Percentiles rank a stretch among this genome's conserved stretches.
Conservation (phyloP, 2,113 vertebrate species). For the Cranoglanis bouderius region DNA sequence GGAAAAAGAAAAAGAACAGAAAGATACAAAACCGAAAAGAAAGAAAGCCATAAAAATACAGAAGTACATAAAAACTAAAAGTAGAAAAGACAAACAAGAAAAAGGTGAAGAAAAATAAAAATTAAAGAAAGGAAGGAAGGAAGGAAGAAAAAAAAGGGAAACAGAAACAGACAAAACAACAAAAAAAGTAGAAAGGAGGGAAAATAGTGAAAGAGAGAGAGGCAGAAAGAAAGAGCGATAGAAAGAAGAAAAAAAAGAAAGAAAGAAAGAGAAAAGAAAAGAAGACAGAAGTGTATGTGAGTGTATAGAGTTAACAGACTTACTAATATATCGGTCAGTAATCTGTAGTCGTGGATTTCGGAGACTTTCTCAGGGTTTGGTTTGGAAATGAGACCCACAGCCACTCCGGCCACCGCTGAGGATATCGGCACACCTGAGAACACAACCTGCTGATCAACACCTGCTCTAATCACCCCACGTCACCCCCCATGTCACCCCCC, state of each 20-base stretch:
- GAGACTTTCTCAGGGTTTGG: slow-evolving; percentile 70
- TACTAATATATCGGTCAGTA: slow-evolving; percentile 95
- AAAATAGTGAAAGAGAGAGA: not conserved
- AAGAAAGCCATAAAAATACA: not conserved
- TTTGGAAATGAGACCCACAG: slow-evolving; percentile 88
- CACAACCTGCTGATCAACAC: slow-evolving; percentile 19
- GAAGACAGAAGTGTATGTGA: too few species aligned
- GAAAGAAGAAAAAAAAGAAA: not conserved
- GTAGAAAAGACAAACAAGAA: not conserved
- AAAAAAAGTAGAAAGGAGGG: too few species aligned
- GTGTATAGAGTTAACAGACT: not conserved
- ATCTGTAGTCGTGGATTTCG: slow-evolving; percentile 88
- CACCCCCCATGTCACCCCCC: not conserved
- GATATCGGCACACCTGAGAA: slow-evolving; percentile 89
- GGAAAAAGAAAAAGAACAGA: too few species aligned
- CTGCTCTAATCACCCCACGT: not conserved
- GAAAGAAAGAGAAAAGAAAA: not conserved
- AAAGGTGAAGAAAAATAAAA: not conserved
- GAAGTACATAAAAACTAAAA: not conserved
- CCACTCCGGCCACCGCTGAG: slow-evolving; percentile 89
- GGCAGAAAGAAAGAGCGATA: not conserved
- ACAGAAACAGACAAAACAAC: too few species aligned
- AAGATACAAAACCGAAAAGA: not conserved
- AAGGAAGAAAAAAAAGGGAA: too few species aligned
- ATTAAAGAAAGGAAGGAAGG: too few species aligned